phyloP scores from a whole-genome alignment of 2,113 vertebrate species.

The Carlito syrichta region DNA sequence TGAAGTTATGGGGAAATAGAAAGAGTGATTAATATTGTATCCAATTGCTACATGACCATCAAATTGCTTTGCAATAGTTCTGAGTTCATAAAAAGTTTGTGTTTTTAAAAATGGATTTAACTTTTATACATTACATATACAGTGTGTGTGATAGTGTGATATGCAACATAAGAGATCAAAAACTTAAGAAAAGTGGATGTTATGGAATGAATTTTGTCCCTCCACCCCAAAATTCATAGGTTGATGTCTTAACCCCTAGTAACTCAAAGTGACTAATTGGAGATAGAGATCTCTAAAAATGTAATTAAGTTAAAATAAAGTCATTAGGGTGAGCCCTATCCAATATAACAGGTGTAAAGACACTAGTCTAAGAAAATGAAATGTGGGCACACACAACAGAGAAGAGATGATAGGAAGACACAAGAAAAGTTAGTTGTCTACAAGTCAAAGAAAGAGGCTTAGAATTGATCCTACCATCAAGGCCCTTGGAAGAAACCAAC shows the following conservation, averaged over 20 bases:
- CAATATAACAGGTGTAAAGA: background rate
- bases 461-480: background rate
- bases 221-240: background rate
- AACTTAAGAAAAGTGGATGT: background rate
- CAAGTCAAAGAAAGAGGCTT: background rate
- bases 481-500: background rate
- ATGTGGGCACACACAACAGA: background rate
- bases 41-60: background rate
- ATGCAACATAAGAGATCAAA: background rate
- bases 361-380: background rate
- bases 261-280: background rate
- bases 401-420: background rate
- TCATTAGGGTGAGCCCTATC: background rate
- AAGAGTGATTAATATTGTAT: background rate
- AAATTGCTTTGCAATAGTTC: background rate
- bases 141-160: background rate
- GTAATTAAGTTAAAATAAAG: background rate
- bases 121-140: background rate
- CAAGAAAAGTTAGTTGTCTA: background rate
- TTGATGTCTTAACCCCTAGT: background rate
- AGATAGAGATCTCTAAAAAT: background rate
- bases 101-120: background rate
- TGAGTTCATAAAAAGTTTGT: background rate
- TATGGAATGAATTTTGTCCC: background rate
- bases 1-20: background rate